Percentiles rank a stretch among this genome's conserved stretches.
Evolutionary conservation across 2,797 vertebrate species (phyloP).

Genomic region (Brachyalestes nurse): DNA sequence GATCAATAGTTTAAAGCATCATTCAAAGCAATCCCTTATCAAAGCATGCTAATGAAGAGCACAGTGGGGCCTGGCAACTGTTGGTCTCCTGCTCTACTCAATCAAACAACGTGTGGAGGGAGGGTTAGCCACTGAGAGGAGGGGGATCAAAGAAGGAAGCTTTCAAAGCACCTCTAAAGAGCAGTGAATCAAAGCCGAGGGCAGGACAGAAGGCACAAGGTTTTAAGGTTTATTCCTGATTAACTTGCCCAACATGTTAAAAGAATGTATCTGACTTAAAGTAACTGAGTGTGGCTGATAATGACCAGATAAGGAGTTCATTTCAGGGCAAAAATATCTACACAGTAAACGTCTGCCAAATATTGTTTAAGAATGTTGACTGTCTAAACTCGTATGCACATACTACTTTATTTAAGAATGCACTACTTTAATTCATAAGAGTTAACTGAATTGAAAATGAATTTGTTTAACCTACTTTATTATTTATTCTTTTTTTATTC

Average conservation of each 20-base stretch:
- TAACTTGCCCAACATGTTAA: not conserved
- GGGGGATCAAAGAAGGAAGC: conserved; percentile 44
- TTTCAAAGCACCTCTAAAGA: conserved; percentile 37
- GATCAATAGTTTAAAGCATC: conserved; percentile 73
- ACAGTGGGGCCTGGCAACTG: conserved; percentile 52
- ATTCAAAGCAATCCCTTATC: conserved; percentile 73
- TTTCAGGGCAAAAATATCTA: not conserved
- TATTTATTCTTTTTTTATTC: no score
- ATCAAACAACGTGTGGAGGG: conserved; percentile 38
- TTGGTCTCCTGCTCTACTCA: conserved; percentile 48
- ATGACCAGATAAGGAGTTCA: not conserved
- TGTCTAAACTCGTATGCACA: no score
- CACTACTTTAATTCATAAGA: no score
- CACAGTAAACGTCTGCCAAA: no score
- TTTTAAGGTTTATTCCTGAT: conserved; percentile 3
- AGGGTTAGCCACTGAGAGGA: conserved; percentile 4
- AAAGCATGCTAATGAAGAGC: conserved; percentile 68
- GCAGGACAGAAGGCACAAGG: not conserved
- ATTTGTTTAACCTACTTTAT: no score
- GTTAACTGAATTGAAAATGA: no score
- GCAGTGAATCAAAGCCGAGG: conserved; percentile 1
- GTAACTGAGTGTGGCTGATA: not conserved
- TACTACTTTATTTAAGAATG: no score
- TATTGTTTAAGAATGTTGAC: no score
- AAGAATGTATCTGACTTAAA: not conserved